Evolutionary conservation across 2,888 invertebrate species (phyloP).

Genomic region (Muscina levida): DNA sequence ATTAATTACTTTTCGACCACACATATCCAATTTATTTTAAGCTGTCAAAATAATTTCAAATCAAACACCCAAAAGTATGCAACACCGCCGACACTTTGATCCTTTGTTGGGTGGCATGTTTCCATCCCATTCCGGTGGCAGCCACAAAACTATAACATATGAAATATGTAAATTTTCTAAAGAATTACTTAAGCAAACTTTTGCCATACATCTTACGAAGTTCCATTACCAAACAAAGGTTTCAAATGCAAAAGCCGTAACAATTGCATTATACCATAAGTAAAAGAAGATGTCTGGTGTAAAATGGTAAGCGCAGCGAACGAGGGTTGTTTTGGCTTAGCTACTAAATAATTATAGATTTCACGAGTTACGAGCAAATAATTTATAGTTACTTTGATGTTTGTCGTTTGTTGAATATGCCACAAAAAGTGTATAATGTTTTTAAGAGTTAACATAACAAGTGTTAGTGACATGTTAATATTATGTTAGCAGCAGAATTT

Average conservation of each 20-base stretch:
- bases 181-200: conserved; percentile 60
- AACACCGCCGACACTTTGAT: conserved; percentile 55
- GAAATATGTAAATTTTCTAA: conserved; percentile 62
- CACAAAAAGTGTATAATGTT: background rate
- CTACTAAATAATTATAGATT: conserved; percentile 57
- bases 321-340: conserved; percentile 43
- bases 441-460: conserved; percentile 50
- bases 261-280: conserved; percentile 53
- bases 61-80: conserved; percentile 61
- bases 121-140: no score
- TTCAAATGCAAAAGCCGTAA: conserved; percentile 46
- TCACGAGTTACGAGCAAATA: conserved; percentile 45
- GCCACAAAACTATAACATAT: background rate
- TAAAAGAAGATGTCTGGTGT: conserved; percentile 5
- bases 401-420: conserved; percentile 24
- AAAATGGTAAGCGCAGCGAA: background rate
- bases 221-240: background rate
- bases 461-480: conserved; percentile 62
- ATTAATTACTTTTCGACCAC: conserved; percentile 70
- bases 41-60: conserved; percentile 67
- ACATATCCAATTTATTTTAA: conserved; percentile 68
- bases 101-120: conserved; percentile 44
- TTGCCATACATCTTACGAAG: background rate
- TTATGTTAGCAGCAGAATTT: conserved; percentile 33
- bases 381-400: conserved; percentile 64